Base-by-base conservation (phyloP, 2,888 invertebrate genomes). In the Thera britannica region DNA sequence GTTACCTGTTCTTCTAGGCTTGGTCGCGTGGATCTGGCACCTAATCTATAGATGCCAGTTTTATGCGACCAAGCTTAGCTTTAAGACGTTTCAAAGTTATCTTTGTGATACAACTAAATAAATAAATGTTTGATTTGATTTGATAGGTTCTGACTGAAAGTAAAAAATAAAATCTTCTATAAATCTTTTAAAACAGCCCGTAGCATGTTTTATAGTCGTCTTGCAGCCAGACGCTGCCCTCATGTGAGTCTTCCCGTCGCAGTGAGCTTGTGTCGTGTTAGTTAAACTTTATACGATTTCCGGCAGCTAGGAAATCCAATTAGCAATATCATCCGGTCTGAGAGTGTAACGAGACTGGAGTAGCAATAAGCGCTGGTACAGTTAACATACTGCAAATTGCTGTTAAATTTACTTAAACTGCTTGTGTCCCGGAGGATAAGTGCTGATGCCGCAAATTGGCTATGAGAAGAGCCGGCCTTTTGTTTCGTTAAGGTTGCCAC, bases 241-340 rank as follows among this genome's bases (percentile, higher is more conserved):
- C 76, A 77, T 80, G 75, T 55, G 51, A 49, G 63, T 60, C 52
- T 46, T 73, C 68, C 36, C 38, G 56, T 56, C 56, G 12, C 72
- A 41, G 23, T 77, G 75, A 77, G 80, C 77, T 81, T 83, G 82
- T 80, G 83, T 79, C 80, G 82, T 85, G 85, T 88, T 88, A 89
- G 89, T 85, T 84, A 81, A 89, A 90, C 86, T 90, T 90, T 86
- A 90, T 87, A 89, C 85, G 85, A 90, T 90, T 89, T 91, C 90
- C 90, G 85, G 83, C 82, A 80, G 82, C 86, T 82, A 85, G 89
- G 86, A 86, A 90, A 90, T 88, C 86, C 91, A 92, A 92, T 92
- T 92, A 92, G 90, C 90, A 90, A 87, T 91, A 90, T 88, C 91
- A 90, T 87, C 89, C 90, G 87, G 85, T 79, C 81, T 81, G 82